These are phyloP conservation scores for Berghia stephanieae DNA, from an alignment of 1,140 invertebrate genomes.

Conservation along the genomic window DNA sequence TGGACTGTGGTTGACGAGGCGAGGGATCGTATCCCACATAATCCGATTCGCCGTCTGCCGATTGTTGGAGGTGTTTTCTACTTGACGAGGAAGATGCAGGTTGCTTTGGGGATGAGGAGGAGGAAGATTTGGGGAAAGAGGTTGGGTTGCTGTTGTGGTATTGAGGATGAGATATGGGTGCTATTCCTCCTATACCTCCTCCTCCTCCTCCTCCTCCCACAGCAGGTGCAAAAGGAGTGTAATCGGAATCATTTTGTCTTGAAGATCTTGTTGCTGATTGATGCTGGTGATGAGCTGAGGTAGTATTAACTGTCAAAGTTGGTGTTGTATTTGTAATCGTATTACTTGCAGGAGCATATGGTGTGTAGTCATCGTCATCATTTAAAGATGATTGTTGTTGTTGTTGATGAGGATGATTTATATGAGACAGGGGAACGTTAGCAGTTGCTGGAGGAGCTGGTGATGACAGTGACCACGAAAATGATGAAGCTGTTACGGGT, in stretches of 20 bases:
- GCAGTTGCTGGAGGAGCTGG: not conserved
- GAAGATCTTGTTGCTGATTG: slow-evolving; percentile 13
- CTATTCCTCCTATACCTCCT: too few species aligned
- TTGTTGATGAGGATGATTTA: too few species aligned
- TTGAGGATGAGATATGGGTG: not conserved
- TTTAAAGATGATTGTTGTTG: too few species aligned
- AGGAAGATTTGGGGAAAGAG: not conserved
- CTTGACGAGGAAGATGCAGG: too few species aligned
- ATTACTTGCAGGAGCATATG: too few species aligned
- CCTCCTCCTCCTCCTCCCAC: too few species aligned
- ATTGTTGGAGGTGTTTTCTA: not conserved
- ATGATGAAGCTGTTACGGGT: not conserved
- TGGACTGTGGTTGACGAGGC: not conserved
- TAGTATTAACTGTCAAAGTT: too few species aligned
- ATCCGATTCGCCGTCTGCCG: not conserved
- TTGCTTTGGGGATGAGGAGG: not conserved
- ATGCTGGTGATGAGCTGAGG: not conserved
- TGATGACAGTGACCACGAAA: not conserved
- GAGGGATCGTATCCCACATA: slow-evolving; percentile 20
- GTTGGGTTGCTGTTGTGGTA: not conserved
- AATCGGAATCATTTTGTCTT: not conserved
- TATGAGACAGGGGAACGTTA: too few species aligned
- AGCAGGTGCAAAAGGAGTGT: not conserved
- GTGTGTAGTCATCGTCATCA: too few species aligned
- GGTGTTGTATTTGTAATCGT: too few species aligned